Percentiles rank a stretch among this genome's conserved stretches.
These are phyloP conservation scores for Balaeniceps rex DNA, from an alignment of 2,113 vertebrate genomes.

Conservation along the genomic window DNA sequence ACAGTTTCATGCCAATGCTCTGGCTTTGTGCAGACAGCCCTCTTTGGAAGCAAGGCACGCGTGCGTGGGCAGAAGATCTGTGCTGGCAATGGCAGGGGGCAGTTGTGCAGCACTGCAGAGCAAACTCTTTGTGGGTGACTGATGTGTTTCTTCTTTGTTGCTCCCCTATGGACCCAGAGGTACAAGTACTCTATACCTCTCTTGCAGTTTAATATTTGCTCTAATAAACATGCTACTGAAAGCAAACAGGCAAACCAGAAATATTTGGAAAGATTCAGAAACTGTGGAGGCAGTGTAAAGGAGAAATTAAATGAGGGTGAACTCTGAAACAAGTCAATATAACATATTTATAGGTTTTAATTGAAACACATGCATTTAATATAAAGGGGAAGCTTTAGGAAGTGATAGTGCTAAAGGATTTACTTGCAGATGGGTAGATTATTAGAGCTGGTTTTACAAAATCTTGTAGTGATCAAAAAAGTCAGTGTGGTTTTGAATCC, in stretches of 20 bases:
- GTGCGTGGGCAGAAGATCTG: background rate
- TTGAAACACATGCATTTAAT: background rate
- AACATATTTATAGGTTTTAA: background rate
- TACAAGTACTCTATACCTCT: background rate
- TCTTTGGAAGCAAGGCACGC: background rate
- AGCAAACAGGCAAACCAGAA: background rate
- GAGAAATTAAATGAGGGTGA: background rate
- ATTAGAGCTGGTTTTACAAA: background rate
- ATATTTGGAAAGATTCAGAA: background rate
- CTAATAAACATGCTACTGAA: background rate
- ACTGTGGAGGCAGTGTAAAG: background rate
- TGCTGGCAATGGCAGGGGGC: background rate
- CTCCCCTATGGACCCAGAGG: background rate
- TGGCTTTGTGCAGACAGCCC: background rate
- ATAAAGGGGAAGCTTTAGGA: background rate
- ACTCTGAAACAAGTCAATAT: background rate
- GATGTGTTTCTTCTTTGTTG: background rate
- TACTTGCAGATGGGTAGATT: background rate
- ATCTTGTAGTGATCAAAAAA: background rate
- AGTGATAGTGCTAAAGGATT: background rate
- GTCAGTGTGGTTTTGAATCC: background rate
- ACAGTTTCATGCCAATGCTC: background rate
- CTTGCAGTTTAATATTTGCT: background rate
- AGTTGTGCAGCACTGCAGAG: background rate
- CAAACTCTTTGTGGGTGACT: background rate